Conservation (phyloP, 2,113 vertebrate species). For the Nesoenas mayeri region DNA sequence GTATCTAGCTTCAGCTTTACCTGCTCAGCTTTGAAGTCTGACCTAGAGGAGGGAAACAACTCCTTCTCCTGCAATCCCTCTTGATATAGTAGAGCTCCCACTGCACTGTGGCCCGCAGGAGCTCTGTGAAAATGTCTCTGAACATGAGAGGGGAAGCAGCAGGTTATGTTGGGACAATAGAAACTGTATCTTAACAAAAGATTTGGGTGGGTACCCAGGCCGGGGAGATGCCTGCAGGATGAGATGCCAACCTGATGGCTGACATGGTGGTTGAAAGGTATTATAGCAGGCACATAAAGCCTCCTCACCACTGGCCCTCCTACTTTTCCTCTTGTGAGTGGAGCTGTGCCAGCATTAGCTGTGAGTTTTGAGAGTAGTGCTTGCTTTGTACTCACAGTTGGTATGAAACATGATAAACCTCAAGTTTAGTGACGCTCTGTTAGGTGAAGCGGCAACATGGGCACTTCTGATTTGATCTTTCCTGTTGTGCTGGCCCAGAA, state of each 20-base stretch:
- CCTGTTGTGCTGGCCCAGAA: background rate
- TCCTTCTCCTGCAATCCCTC: background rate
- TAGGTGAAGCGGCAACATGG: background rate
- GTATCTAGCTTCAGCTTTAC: background rate
- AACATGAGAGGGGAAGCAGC: background rate
- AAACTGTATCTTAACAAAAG: background rate
- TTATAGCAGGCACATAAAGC: background rate
- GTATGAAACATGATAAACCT: background rate
- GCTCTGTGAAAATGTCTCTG: background rate
- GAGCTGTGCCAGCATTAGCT: background rate
- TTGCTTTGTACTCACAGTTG: background rate
- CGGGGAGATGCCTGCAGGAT: background rate
- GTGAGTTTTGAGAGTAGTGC: background rate
- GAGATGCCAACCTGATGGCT: background rate
- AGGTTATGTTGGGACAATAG: background rate
- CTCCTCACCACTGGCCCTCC: background rate
- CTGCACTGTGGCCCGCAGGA: background rate
- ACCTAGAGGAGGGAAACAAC: background rate
- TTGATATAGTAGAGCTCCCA: background rate
- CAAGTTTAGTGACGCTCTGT: background rate
- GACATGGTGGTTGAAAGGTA: background rate
- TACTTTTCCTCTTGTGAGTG: background rate
- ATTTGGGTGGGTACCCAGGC: background rate
- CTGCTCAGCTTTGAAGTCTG: background rate
- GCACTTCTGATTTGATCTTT: background rate